Evolutionary conservation across 2,113 vertebrate genomes (phyloP).

Genomic region (Piaya cayana): DNA sequence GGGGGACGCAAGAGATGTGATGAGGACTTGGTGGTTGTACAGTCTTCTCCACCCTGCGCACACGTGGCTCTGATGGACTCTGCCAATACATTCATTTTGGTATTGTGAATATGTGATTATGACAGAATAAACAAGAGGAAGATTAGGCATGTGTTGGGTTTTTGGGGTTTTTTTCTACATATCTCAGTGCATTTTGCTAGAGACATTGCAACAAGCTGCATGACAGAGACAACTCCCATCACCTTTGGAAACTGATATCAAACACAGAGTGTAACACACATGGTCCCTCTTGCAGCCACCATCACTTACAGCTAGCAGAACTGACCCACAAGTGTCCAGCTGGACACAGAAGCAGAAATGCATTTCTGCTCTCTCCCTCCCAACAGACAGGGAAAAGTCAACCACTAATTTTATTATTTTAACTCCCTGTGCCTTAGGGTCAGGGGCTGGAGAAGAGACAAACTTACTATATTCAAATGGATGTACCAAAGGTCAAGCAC

Average conservation of each 20-base stretch:
- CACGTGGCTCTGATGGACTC: neutral
- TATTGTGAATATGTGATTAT: accelerated
- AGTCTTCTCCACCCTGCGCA: neutral
- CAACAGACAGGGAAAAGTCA: neutral
- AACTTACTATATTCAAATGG: neutral
- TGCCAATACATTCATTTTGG: neutral
- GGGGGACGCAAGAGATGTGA: neutral
- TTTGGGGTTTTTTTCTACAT: too few relatives aligned
- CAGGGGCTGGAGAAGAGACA: neutral
- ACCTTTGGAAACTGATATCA: neutral
- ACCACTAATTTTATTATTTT: neutral
- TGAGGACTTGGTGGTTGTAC: neutral
- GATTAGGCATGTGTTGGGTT: neutral
- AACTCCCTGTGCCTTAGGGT: neutral
- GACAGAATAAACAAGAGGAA: neutral
- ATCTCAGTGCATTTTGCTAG: neutral
- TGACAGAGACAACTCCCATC: neutral
- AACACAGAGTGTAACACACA: neutral
- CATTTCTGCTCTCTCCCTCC: neutral
- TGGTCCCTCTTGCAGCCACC: neutral
- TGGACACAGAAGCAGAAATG: neutral
- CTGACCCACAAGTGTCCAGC: neutral
- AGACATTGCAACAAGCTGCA: neutral
- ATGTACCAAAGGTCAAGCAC: neutral
- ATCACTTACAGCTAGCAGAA: neutral